Evolutionary conservation across 1,140 invertebrate genomes (phyloP).

Genomic region (Heliothis virescens): DNA sequence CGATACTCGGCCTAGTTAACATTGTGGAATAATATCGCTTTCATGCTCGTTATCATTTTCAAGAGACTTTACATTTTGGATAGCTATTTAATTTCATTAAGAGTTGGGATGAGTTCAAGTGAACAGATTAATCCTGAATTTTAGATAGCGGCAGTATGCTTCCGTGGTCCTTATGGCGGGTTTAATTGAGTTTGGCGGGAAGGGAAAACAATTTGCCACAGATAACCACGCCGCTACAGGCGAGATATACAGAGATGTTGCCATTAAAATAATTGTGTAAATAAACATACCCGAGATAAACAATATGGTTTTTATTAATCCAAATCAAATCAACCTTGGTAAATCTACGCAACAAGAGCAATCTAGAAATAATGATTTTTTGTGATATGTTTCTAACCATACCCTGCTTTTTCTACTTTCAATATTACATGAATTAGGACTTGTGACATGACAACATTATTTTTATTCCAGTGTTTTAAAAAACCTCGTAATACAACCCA

Average conservation of each 20-base stretch:
- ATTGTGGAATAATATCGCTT: conserved; percentile 26
- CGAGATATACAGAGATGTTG: no score
- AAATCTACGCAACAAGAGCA: no score
- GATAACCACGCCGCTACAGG: neutral
- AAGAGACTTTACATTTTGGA: neutral
- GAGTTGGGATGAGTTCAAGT: conserved; percentile 14
- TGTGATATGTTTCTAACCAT: no score
- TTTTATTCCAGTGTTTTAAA: neutral
- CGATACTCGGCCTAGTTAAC: conserved; percentile 14
- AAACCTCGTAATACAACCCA: no score
- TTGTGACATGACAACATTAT: no score
- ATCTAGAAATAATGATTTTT: no score
- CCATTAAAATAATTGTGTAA: no score
- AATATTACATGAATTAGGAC: no score
- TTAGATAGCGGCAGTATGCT: neutral
- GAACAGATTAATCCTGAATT: conserved; percentile 7
- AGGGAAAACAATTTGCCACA: neutral
- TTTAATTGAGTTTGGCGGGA: neutral
- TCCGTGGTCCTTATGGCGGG: neutral
- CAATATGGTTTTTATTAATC: no score
- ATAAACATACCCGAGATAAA: no score
- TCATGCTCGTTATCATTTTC: conserved; percentile 19
- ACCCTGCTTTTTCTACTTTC: no score
- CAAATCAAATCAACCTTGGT: no score
- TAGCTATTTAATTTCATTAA: conserved; percentile 6